These are phyloP conservation scores for Limnephilus rhombicus DNA, from an alignment of 2,888 invertebrate species.

Conservation along the genomic window DNA sequence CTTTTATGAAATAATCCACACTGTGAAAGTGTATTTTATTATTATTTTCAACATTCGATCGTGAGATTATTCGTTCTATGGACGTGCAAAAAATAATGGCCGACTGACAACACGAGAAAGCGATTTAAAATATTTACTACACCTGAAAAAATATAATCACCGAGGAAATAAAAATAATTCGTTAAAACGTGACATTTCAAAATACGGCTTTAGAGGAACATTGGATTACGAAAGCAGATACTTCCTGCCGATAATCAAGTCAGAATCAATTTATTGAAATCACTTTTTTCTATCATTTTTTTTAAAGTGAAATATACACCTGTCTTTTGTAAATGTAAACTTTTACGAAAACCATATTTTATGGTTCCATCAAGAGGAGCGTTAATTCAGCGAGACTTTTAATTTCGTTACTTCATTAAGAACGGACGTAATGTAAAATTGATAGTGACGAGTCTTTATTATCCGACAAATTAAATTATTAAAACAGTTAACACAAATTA, in stretches of 20 bases:
- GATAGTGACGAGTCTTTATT: background rate
- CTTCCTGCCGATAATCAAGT: background rate
- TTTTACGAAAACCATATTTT: background rate
- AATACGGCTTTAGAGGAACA: background rate
- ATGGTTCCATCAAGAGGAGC: background rate
- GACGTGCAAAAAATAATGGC: constrained; percentile 47
- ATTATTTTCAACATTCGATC: constrained; percentile 30
- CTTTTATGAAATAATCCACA: constrained; percentile 43
- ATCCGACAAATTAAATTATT: background rate
- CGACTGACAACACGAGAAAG: constrained; percentile 42
- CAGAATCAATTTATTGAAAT: background rate
- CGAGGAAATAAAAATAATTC: constrained; percentile 35
- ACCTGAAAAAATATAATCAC: constrained; percentile 24
- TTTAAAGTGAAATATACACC: background rate
- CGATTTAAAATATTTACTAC: constrained; percentile 43
- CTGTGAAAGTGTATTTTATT: constrained; percentile 44
- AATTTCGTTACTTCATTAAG: background rate
- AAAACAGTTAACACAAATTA: background rate
- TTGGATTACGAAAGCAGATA: background rate
- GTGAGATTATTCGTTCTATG: constrained; percentile 35
- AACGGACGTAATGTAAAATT: background rate
- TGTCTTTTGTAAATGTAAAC: background rate
- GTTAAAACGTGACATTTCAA: constrained; percentile 36
- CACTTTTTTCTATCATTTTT: background rate
- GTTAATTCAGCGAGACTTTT: background rate